Conservation (phyloP, 2,888 invertebrate species). For the Eugnorisma glareosa region DNA sequence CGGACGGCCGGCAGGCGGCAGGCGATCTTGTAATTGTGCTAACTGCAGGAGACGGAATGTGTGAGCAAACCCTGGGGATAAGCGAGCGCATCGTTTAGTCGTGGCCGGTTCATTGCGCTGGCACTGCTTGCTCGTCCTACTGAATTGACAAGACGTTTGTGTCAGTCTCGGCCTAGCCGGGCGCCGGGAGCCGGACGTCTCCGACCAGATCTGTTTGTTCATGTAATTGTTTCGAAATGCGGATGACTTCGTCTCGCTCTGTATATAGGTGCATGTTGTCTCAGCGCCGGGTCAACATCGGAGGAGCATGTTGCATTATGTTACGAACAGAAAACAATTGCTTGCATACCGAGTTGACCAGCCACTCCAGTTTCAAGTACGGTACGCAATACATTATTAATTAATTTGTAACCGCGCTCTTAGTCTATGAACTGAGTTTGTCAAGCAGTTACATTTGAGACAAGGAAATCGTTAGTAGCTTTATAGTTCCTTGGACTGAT, state of each 20-base stretch:
- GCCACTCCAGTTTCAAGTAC: neutral
- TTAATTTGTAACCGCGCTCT: neutral
- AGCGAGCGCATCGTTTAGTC: constrained; percentile 47
- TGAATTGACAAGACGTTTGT: constrained; percentile 40
- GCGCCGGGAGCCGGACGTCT: constrained; percentile 14
- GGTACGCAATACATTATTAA: neutral
- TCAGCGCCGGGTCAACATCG: constrained; percentile 30
- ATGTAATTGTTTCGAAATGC: constrained; percentile 54
- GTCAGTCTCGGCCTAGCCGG: neutral
- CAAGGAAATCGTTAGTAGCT: neutral
- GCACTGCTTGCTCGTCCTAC: constrained; percentile 16
- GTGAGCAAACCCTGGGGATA: constrained; percentile 59
- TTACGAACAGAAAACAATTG: constrained; percentile 8
- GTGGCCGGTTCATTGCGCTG: constrained; percentile 32
- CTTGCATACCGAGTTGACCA: neutral
- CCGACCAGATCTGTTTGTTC: constrained; percentile 41
- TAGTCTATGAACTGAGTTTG: neutral
- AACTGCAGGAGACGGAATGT: constrained; percentile 66
- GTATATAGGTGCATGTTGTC: constrained; percentile 30
- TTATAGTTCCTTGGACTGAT: neutral
- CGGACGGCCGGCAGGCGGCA: constrained; percentile 10
- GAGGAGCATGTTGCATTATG: neutral
- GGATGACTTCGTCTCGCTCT: constrained; percentile 19
- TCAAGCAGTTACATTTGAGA: neutral
- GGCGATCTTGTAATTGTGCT: constrained; percentile 66